Base-by-base conservation (phyloP, 2,797 vertebrate genomes). In the Amphiprion clarkii region DNA sequence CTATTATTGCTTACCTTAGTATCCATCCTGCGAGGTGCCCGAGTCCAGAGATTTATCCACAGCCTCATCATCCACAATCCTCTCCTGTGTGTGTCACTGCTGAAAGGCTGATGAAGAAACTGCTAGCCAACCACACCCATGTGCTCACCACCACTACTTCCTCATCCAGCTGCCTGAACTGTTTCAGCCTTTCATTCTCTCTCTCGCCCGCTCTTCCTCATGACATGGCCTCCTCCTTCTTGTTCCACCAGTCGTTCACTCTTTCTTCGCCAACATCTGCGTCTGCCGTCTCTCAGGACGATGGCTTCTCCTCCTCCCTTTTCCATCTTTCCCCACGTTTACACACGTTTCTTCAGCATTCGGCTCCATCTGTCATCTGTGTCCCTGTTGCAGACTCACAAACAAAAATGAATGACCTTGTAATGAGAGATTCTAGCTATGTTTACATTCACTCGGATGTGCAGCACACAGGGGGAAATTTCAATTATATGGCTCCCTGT, bases 1-100 rank as follows among this genome's bases (percentile, higher is more conserved):
- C 80, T 67, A 61, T 79, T 65, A 70, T 39, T 76, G 76, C 91
- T 88, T 92, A 94, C 94, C 94, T 94, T 92, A 6, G 71, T 57
- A 67, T 90, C 82, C 92, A 93, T 94, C 68, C 77, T 89, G 88
- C 10, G 8, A 69, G 76, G 48, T 23, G 71, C 31, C 25, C 2
- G 46, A 10, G 76, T 79, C 64, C 84, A 68, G 53, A 69, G 74
- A 60, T 83, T 31, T 40, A 67, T 81, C 76, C 67, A 51, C 76
- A 49, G 52, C 53, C 54, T 83, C 80, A 71, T 72, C 79, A 71
- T 67, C 62, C 60, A 67, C 52, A 2, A 17, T 16, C 59, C 62
- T 66, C 67, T 62, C 55, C 62, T 67, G 49, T 59, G 44, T 67
- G 6, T 71, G 71, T 71, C 76, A 64, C 71, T 59, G 69, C 25